Conservation (phyloP, 2,888 invertebrate species). For the Ligdia adustata region DNA sequence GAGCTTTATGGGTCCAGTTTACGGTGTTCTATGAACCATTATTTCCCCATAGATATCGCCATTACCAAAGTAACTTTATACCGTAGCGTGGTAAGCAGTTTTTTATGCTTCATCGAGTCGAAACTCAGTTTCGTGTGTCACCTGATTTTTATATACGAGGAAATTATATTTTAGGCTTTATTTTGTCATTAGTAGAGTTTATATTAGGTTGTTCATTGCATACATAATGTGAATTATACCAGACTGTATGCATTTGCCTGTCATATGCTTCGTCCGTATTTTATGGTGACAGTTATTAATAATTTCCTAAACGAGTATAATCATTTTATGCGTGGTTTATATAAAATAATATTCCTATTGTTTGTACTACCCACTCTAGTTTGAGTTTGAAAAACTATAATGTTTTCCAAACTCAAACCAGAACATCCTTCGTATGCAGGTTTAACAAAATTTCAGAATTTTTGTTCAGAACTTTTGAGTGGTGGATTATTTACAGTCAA, state of each 20-base stretch:
- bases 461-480: too few relatives aligned
- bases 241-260: slow-evolving; percentile 54
- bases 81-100: slow-evolving; percentile 66
- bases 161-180: slow-evolving; percentile 41
- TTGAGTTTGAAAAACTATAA: too few relatives aligned
- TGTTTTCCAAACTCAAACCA: too few relatives aligned
- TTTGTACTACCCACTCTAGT: too few relatives aligned
- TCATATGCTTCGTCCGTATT: slow-evolving; percentile 60
- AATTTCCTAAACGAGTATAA: slow-evolving; percentile 30
- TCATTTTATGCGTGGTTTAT: too few relatives aligned
- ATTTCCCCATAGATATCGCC: slow-evolving; percentile 40
- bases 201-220: slow-evolving; percentile 41
- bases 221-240: slow-evolving; percentile 56
- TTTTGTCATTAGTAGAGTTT: slow-evolving; percentile 33
- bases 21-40: slow-evolving; percentile 11
- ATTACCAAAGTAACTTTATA: slow-evolving; percentile 62
- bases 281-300: slow-evolving; percentile 43
- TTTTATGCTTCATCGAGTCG: slow-evolving; percentile 76
- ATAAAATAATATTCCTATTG: background rate
- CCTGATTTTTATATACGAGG: slow-evolving; percentile 51
- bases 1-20: slow-evolving; percentile 8
- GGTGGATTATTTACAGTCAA: too few relatives aligned
- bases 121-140: slow-evolving; percentile 72
- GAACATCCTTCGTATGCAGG: too few relatives aligned
- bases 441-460: too few relatives aligned